Percentiles rank a stretch among this genome's conserved stretches.
Evolutionary conservation across 2,797 vertebrate genomes (phyloP).

Genomic region (Chrosomus eos): DNA sequence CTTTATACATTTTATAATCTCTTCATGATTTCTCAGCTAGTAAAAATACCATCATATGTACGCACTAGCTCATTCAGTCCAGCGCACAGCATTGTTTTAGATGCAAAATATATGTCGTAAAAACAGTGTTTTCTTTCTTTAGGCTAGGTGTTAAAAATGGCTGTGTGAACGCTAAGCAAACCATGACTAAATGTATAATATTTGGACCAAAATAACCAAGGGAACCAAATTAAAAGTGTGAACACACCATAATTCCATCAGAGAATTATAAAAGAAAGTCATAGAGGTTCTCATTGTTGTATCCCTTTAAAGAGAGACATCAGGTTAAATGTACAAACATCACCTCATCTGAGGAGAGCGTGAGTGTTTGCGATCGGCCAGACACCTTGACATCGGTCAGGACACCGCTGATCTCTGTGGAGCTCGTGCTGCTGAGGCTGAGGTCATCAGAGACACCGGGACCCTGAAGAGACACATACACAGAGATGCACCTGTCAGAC

Average conservation of each 20-base stretch:
- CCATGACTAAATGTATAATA: background rate
- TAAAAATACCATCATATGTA: background rate
- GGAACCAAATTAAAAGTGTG: background rate
- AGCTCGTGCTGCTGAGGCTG: conserved; percentile 93
- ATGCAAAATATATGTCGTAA: background rate
- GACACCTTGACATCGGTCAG: conserved; percentile 82
- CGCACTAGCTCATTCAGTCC: background rate
- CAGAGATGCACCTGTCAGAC: conserved; percentile 1
- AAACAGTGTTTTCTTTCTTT: background rate
- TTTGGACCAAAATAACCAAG: background rate
- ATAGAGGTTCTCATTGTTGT: too few relatives aligned
- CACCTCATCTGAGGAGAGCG: conserved; percentile 93
- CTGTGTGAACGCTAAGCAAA: too few relatives aligned
- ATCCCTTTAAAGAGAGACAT: background rate
- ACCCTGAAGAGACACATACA: conserved; percentile 74
- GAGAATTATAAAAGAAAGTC: background rate
- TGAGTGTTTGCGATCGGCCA: conserved; percentile 80
- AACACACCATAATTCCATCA: background rate
- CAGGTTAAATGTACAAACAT: background rate
- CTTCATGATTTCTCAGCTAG: too few relatives aligned
- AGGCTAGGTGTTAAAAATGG: too few relatives aligned
- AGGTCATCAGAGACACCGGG: conserved; percentile 85
- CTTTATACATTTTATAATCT: background rate
- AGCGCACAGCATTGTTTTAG: background rate
- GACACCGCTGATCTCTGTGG: conserved; percentile 88